phyloP scores from a whole-genome alignment of 2,113 vertebrate genomes.

The Scomber colias region DNA sequence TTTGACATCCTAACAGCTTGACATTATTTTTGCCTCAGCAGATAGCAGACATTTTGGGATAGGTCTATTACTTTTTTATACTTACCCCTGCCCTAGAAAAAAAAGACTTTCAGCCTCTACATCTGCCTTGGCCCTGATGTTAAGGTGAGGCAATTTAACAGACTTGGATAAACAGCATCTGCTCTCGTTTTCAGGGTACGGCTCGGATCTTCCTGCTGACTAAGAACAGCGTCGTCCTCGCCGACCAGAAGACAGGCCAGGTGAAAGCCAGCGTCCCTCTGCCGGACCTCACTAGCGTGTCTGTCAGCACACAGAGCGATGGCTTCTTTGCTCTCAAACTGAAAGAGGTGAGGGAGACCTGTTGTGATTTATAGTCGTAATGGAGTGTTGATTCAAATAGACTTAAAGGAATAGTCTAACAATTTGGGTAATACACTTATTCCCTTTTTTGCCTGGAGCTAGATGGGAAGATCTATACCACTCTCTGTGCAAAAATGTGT shows the following conservation, averaged over 20 bases:
- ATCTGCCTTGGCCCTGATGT: neutral
- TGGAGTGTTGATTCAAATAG: neutral
- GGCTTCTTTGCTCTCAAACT: conserved; percentile 96
- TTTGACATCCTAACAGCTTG: conserved; percentile 41
- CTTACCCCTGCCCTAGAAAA: neutral
- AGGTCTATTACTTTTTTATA: neutral
- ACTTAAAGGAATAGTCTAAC: too few species aligned
- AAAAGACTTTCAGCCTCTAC: neutral
- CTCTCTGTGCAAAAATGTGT: too few species aligned
- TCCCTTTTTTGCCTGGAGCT: too few species aligned
- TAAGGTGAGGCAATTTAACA: neutral
- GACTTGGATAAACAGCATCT: neutral
- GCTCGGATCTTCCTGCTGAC: conserved; percentile 95
- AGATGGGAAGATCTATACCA: too few species aligned
- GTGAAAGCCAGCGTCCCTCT: conserved; percentile 95
- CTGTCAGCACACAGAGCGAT: conserved; percentile 95
- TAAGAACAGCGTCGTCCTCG: conserved; percentile 94
- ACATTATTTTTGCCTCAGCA: conserved; percentile 26
- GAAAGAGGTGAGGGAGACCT: conserved; percentile 88
- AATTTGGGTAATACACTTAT: too few species aligned
- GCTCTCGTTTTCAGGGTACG: conserved; percentile 79
- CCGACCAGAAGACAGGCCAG: conserved; percentile 96
- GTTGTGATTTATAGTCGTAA: neutral
- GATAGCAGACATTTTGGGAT: conserved; percentile 10
- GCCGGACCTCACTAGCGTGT: conserved; percentile 93